phyloP scores from a whole-genome alignment of 2,113 vertebrate genomes.

The Scalopus aquaticus region DNA sequence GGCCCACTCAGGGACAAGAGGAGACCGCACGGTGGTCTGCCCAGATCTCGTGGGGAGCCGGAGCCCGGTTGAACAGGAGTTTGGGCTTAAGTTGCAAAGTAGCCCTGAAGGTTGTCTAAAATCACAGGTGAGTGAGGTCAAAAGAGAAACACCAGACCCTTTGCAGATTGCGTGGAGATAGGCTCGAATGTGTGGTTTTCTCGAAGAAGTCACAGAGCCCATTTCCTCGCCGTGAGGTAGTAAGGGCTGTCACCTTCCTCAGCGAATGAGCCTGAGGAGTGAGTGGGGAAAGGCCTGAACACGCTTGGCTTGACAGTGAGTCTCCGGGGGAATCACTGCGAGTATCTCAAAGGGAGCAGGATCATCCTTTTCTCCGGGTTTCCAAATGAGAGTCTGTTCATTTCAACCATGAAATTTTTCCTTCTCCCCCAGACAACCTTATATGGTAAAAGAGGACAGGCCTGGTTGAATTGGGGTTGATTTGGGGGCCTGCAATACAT shows the following conservation, averaged over 20 bases:
- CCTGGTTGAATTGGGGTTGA: background rate
- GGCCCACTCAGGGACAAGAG: background rate
- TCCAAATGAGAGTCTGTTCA: background rate
- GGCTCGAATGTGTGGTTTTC: background rate
- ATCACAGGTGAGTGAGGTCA: background rate
- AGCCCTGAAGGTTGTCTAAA: background rate
- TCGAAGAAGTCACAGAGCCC: background rate
- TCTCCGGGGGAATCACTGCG: background rate
- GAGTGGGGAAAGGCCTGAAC: background rate
- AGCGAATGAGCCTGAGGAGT: background rate
- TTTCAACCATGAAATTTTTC: background rate
- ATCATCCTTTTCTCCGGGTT: background rate
- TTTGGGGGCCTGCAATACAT: background rate
- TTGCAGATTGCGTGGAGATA: background rate
- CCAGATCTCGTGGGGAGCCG: fast-evolving
- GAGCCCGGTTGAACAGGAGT: background rate
- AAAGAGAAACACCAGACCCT: background rate
- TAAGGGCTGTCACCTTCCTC: background rate
- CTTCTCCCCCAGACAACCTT: background rate
- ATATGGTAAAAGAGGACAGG: background rate
- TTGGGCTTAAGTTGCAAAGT: background rate
- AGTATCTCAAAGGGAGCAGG: background rate
- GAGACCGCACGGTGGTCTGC: background rate
- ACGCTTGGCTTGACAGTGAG: background rate
- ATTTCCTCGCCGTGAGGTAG: background rate